Evolutionary conservation across 2,888 invertebrate genomes (phyloP), one percentile per base, ranked within the genome.

Genomic region (Gnatocerus cornutus): DNA sequence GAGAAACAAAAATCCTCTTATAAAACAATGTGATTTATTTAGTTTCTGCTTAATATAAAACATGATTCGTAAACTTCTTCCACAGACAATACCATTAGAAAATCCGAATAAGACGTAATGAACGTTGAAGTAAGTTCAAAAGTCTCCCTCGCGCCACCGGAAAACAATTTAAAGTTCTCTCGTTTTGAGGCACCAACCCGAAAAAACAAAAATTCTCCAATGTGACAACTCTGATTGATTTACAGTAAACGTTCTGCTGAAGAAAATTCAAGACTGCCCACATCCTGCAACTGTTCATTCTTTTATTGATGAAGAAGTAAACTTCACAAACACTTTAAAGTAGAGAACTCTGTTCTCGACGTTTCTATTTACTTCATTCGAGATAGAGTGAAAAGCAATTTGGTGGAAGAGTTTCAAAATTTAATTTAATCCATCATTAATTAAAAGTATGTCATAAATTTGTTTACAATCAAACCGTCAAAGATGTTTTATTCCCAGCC

Each of bases 311-410:
- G 13, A 9, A 16, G 30, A 14, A 29, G n/a, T 13, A 37, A 59
- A 48, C 21, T 48, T 61, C 41, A 12, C 41, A 41, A 58, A 41
- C 45, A 45, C 56, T 58, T 59, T 50, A 50, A 61, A 61, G 61
- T 50, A 50, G 61, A 48, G 46, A 61, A 50, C 37, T 50, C 50
- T 61, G 61, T 61, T 61, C 33, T 9, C 13, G 61, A 48, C 50
- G 39, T 61, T 46, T 48, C 48, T 59, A 56, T 43, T 46, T 59
- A 41, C 27, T 45, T 10, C 33, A 30, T n/a, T 55, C 16, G 2
- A 21, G 9, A 21, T 41, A n/a, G 6, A n/a, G 7, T 7, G 6
- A 3, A 39, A 21, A 41, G 43, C 56, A 13, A 56, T 56, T 56
- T 29, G 13, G 7, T 3, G 46, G 10, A 58, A 9, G 13, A 46